Percentiles rank a stretch among this genome's conserved stretches.
Evolutionary conservation across 2,797 vertebrate genomes (phyloP).

Genomic region (Acomys russatus): DNA sequence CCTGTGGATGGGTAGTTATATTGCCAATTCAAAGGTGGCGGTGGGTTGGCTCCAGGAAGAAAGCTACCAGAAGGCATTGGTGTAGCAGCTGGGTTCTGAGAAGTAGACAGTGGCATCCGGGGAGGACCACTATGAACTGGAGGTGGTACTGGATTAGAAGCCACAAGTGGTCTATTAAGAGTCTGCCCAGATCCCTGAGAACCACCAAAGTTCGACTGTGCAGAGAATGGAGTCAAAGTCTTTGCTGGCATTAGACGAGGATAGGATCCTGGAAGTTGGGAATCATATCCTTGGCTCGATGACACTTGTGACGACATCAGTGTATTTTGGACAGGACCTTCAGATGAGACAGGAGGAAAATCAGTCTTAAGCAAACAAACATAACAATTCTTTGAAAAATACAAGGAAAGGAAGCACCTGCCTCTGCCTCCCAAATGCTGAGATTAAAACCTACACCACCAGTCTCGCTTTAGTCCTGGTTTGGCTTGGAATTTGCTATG

Average conservation of each 20-base stretch:
- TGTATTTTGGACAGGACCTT: conserved; percentile 95
- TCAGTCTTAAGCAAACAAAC: conserved; percentile 68
- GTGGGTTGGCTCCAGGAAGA: conserved; percentile 87
- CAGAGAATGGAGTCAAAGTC: conserved; percentile 88
- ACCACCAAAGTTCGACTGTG: conserved; percentile 90
- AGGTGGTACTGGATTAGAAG: conserved; percentile 88
- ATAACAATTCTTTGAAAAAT: conserved; percentile 55
- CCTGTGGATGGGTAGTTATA: conserved; percentile 87
- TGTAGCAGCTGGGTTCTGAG: conserved; percentile 90
- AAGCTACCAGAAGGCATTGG: conserved; percentile 89
- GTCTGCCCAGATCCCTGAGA: conserved; percentile 91
- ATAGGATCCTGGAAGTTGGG: conserved; percentile 89
- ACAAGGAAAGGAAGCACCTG: background rate
- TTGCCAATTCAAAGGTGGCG: conserved; percentile 91
- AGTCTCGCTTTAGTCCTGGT: no score
- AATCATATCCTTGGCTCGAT: conserved; percentile 88
- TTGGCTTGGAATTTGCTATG: no score
- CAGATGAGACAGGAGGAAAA: conserved; percentile 70
- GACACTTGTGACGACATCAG: conserved; percentile 88
- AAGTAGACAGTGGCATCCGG: conserved; percentile 85
- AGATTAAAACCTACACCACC: no score
- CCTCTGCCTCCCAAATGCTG: no score
- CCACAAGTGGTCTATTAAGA: conserved; percentile 89
- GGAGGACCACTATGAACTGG: conserved; percentile 88
- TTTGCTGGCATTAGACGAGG: conserved; percentile 90